These are phyloP conservation scores for Thalpophila matura DNA, from an alignment of 2,888 invertebrate genomes.

Conservation along the genomic window DNA sequence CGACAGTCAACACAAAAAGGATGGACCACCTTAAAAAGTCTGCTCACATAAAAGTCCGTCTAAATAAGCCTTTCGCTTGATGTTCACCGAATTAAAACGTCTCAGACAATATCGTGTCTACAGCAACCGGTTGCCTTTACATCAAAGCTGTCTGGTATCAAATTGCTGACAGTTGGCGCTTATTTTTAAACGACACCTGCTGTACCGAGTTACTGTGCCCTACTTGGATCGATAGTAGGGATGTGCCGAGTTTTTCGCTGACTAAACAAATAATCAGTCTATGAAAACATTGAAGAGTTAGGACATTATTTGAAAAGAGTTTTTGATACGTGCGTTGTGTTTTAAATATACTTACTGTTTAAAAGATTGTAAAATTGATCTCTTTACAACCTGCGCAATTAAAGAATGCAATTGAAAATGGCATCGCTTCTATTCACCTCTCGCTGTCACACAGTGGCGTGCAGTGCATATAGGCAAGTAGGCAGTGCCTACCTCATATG, in stretches of 20 bases:
- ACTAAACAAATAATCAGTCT: not conserved
- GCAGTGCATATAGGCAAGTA: no score
- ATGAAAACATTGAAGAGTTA: not conserved
- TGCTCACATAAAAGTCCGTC: conserved; percentile 10
- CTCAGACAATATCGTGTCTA: conserved; percentile 29
- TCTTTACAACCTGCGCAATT: no score
- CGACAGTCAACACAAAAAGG: conserved; percentile 5
- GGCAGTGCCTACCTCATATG: no score
- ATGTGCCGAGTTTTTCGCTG: conserved; percentile 14
- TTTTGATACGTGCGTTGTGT: not conserved
- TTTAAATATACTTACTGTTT: no score
- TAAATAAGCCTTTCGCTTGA: conserved; percentile 35
- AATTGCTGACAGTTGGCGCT: conserved; percentile 60
- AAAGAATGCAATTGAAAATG: no score
- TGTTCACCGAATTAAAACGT: conserved; percentile 47
- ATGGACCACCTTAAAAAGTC: conserved; percentile 2
- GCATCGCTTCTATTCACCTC: no score
- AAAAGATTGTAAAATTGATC: no score
- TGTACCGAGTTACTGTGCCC: conserved; percentile 11
- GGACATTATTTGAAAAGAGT: conserved; percentile 3
- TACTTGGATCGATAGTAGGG: conserved; percentile 43
- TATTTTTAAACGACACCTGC: conserved; percentile 63
- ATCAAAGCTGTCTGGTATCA: conserved; percentile 60
- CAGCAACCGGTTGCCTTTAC: conserved; percentile 46
- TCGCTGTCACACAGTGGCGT: no score